Evolutionary conservation across 2,888 invertebrate species (phyloP).

Genomic region (Steinernema hermaphroditum): DNA sequence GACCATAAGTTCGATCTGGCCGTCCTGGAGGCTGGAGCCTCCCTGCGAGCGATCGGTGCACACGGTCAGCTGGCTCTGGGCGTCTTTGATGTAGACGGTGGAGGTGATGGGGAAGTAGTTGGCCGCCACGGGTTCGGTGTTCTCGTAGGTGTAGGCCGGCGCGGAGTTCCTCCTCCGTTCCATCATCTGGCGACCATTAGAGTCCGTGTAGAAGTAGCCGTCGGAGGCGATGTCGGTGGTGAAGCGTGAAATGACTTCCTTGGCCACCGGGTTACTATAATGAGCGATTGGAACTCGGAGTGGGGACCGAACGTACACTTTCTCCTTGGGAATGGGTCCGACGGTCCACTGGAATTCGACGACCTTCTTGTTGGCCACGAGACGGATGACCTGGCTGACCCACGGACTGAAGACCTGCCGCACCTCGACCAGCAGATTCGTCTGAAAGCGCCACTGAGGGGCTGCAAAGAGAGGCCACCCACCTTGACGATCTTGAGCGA

Average conservation of each 20-base stretch:
- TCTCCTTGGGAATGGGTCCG: slow-evolving; percentile 70
- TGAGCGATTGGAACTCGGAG: no score
- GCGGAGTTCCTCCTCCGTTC: slow-evolving; percentile 68
- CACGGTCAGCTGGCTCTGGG: slow-evolving; percentile 66
- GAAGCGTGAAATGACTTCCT: slow-evolving; percentile 81
- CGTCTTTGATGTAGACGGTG: slow-evolving; percentile 72
- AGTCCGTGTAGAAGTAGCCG: slow-evolving; percentile 83
- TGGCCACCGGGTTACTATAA: slow-evolving; percentile 74
- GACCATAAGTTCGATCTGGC: slow-evolving; percentile 68
- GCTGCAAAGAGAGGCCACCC: neutral
- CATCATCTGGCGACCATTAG: slow-evolving; percentile 77
- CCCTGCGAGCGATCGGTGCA: slow-evolving; percentile 68
- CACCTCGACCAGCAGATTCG: slow-evolving; percentile 76
- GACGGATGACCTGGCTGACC: slow-evolving; percentile 77
- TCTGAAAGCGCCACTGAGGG: slow-evolving; percentile 68
- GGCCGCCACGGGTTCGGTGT: slow-evolving; percentile 78
- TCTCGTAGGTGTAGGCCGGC: slow-evolving; percentile 76
- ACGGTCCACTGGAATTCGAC: slow-evolving; percentile 72
- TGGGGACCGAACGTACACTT: slow-evolving; percentile 35
- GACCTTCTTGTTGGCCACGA: slow-evolving; percentile 72
- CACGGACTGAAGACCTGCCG: slow-evolving; percentile 76
- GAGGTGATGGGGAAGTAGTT: slow-evolving; percentile 93
- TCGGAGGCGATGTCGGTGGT: slow-evolving; percentile 72
- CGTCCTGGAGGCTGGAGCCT: slow-evolving; percentile 52
- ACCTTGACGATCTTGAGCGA: slow-evolving; percentile 46